Evolutionary conservation across 1,140 invertebrate genomes (phyloP).

Genomic region (Manduca sexta): DNA sequence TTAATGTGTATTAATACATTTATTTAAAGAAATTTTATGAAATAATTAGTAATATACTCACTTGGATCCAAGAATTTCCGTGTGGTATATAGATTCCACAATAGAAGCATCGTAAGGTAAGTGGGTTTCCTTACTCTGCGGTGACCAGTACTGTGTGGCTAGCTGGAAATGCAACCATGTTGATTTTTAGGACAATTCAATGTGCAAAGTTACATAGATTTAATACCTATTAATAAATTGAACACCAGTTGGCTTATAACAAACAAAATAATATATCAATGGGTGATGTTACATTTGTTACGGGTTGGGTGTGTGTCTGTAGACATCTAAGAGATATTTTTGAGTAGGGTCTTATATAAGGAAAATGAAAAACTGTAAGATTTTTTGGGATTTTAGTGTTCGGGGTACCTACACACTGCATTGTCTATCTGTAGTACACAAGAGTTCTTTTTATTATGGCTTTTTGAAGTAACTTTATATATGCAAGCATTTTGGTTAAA

Average conservation of each 20-base stretch:
- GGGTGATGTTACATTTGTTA: too few species aligned
- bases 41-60: slow-evolving; percentile 44
- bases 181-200: slow-evolving; percentile 54
- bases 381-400: too few species aligned
- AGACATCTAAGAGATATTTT: too few species aligned
- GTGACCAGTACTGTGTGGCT: slow-evolving; percentile 92
- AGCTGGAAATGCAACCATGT: slow-evolving; percentile 76
- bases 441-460: too few species aligned
- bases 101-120: slow-evolving; percentile 81
- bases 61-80: slow-evolving; percentile 85
- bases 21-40: slow-evolving; percentile 3
- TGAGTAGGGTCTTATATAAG: too few species aligned
- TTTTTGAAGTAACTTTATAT: too few species aligned
- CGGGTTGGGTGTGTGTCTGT: too few species aligned
- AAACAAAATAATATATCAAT: too few species aligned
- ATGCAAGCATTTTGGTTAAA: too few species aligned
- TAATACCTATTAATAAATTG: slow-evolving; percentile 12
- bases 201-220: slow-evolving; percentile 61
- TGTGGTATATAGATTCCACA: slow-evolving; percentile 86
- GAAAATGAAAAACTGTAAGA: too few species aligned
- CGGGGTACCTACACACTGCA: too few species aligned
- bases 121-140: slow-evolving; percentile 81
- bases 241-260: slow-evolving; percentile 49
- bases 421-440: too few species aligned
- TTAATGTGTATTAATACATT: slow-evolving; percentile 16